Base-by-base conservation (phyloP, 2,113 vertebrate genomes). In the Podarcis raffonei region DNA sequence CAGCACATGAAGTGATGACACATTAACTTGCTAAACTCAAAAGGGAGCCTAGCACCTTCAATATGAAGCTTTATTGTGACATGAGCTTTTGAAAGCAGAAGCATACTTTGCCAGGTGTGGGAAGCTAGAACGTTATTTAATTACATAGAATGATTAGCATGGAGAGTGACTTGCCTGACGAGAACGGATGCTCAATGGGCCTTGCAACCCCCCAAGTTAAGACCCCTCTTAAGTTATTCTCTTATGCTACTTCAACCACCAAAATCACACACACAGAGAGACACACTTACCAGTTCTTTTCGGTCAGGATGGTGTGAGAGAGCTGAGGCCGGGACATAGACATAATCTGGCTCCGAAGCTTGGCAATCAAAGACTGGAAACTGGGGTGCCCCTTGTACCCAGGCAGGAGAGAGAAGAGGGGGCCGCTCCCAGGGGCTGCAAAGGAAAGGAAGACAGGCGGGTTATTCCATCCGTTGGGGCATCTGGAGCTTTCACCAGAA, bases 301-400 rank as follows among this genome's bases (percentile, higher is more conserved):
- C 98, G 0, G 98, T 99, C 89, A 99, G 98, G 89, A 98, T 98
- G 6, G 98, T 98, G 94, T 99, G 98, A 0, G 98, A 98, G 74
- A 99, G 97, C 95, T 98, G 98, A 8, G 97, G 98, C 89, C 98
- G 97, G 1, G 98, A 96, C 98, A 98, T 98, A 81, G 98, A 97
- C 93, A 98, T 96, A 81, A 99, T 96, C 88, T 98, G 98, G 93
- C 97, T 98, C 65, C 98, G 96, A 15, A 99, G 97, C 93, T 98
- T 98, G 89, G 96, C 97, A 66, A 98, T 95, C 94, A 98, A 94
- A 0, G 97, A 97, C 91, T 98, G 97, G 95, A 98, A 98, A 81
- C 97, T 95, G 75, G 98, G 98, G 93, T 98, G 98, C 25, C 98
- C 98, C 68, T 96, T 98, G 95, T 98, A 99, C 1, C 97, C 98